Evolutionary conservation across 2,797 vertebrate species (phyloP).

Genomic region (Poliocrania exsul): DNA sequence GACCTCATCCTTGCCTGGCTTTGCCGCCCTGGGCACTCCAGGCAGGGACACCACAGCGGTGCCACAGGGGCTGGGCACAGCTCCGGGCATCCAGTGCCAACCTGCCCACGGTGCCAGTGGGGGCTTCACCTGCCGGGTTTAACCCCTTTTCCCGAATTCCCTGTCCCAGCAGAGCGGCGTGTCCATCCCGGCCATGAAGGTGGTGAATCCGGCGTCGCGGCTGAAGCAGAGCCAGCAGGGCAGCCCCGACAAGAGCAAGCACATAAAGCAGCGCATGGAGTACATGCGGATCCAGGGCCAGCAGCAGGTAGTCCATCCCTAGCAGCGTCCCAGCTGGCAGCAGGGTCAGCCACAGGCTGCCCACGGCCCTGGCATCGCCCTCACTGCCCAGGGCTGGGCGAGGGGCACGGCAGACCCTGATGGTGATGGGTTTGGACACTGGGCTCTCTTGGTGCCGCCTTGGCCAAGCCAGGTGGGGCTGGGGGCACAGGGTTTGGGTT

Average conservation of each 20-base stretch:
- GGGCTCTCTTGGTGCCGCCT: accelerated
- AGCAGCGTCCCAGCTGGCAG: background rate
- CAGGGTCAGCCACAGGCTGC: background rate
- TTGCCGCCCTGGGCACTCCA: accelerated
- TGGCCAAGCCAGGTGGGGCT: background rate
- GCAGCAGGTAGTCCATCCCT: conserved; percentile 92
- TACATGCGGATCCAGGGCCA: conserved; percentile 92
- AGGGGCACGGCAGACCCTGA: background rate
- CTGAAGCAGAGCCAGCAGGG: conserved; percentile 93
- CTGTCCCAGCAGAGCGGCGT: conserved; percentile 78
- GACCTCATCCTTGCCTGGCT: accelerated
- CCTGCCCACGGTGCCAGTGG: background rate
- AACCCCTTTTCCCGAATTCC: background rate
- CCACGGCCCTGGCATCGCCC: background rate
- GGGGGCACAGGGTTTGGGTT: background rate
- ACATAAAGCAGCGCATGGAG: conserved; percentile 90
- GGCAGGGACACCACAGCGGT: background rate
- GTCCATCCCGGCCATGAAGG: conserved; percentile 84
- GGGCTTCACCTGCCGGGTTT: accelerated
- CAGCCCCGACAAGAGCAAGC: conserved; percentile 92
- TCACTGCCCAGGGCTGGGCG: background rate
- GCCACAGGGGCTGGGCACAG: accelerated
- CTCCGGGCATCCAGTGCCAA: background rate
- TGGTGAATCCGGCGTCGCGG: conserved; percentile 84
- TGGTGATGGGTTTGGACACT: background rate